phyloP scores from a whole-genome alignment of 1,140 invertebrate species.

The Gonatopus flavifemur region DNA sequence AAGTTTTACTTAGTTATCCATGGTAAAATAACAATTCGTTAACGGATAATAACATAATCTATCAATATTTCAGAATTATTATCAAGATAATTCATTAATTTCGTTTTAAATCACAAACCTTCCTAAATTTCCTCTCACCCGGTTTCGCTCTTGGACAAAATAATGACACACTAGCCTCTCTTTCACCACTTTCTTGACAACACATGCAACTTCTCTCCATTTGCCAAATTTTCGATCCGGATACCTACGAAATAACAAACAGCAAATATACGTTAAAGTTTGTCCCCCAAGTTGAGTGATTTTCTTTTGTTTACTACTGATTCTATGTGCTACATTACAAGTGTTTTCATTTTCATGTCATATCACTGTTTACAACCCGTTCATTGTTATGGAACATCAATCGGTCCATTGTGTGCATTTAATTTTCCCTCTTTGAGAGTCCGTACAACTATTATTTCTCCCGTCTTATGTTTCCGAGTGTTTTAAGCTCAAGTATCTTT shows the following conservation, averaged over 20 bases:
- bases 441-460: too few relatives aligned
- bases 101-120: slow-evolving; percentile 62
- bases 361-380: too few relatives aligned
- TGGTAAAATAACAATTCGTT: not conserved
- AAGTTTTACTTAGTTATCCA: slow-evolving; percentile 12
- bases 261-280: too few relatives aligned
- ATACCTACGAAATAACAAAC: slow-evolving; percentile 79
- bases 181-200: slow-evolving; percentile 90
- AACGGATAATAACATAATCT: not conserved
- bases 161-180: slow-evolving; percentile 84
- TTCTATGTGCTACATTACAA: too few relatives aligned
- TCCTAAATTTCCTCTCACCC: slow-evolving; percentile 82
- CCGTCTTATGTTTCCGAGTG: too few relatives aligned
- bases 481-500: too few relatives aligned
- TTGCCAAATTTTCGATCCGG: slow-evolving; percentile 95
- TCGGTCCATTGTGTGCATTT: too few relatives aligned
- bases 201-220: slow-evolving; percentile 94
- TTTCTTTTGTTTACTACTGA: too few relatives aligned
- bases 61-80: not conserved
- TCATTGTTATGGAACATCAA: too few relatives aligned
- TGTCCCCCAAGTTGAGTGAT: too few relatives aligned
- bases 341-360: too few relatives aligned
- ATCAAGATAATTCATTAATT: not conserved
- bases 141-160: slow-evolving; percentile 87
- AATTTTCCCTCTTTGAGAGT: too few relatives aligned